Evolutionary conservation across 2,797 vertebrate species (phyloP).

Genomic region (Microctenopoma stevenorrisi): DNA sequence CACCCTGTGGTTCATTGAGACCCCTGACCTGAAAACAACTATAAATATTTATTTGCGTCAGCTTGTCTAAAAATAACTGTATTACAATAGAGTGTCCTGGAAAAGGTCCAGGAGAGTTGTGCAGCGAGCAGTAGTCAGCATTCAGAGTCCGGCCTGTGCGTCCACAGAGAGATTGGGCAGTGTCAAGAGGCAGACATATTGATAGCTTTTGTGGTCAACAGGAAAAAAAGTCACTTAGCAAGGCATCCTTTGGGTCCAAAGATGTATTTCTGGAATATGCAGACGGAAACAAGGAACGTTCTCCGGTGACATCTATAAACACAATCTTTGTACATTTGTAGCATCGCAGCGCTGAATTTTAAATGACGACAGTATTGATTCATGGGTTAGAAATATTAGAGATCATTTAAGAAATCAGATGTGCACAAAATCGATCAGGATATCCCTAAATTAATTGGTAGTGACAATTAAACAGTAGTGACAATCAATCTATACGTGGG

Average conservation of each 20-base stretch:
- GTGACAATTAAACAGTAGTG: too few species aligned
- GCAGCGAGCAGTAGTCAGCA: slow-evolving; percentile 77
- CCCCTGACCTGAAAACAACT: slow-evolving; percentile 79
- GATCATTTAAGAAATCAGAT: neutral
- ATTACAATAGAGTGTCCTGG: slow-evolving; percentile 79
- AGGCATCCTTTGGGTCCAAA: slow-evolving; percentile 66
- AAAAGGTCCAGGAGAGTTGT: slow-evolving; percentile 69
- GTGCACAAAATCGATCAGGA: slow-evolving; percentile 10
- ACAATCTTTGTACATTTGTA: slow-evolving; percentile 36
- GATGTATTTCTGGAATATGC: slow-evolving; percentile 68
- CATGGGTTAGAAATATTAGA: slow-evolving; percentile 26
- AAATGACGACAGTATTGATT: slow-evolving; percentile 13
- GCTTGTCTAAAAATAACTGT: slow-evolving; percentile 82
- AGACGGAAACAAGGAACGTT: slow-evolving; percentile 49
- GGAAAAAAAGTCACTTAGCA: slow-evolving; percentile 69
- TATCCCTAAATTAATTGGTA: neutral
- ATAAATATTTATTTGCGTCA: slow-evolving; percentile 84
- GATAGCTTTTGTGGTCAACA: slow-evolving; percentile 76
- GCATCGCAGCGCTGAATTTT: slow-evolving; percentile 14
- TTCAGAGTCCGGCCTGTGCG: slow-evolving; percentile 58
- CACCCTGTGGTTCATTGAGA: slow-evolving; percentile 61
- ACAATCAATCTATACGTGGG: too few species aligned
- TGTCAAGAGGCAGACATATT: slow-evolving; percentile 78
- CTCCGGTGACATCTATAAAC: slow-evolving; percentile 55
- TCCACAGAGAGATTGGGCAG: slow-evolving; percentile 65